Percentiles rank a stretch among this genome's conserved stretches.
Evolutionary conservation across 1,140 invertebrate genomes (phyloP).

Genomic region (Solen grandis): DNA sequence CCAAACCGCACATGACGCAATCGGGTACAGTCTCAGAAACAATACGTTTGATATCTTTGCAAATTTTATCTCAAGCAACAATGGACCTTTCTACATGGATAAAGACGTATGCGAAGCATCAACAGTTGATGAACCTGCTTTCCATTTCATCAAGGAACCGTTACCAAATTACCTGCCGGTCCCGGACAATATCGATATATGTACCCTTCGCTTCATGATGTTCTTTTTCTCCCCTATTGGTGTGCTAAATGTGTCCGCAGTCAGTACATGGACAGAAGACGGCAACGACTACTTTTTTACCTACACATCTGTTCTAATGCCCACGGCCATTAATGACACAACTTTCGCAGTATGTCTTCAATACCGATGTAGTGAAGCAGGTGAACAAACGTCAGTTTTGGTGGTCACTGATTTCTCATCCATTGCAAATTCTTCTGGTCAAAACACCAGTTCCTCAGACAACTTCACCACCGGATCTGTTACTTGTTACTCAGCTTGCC

Average conservation of each 20-base stretch:
- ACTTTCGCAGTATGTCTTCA: constrained; percentile 7
- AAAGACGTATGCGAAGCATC: constrained; percentile 11
- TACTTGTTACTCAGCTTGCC: too few relatives aligned
- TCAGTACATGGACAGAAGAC: constrained; percentile 8
- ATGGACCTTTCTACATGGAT: constrained; percentile 8
- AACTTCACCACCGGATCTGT: too few relatives aligned
- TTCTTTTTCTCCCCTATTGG: neutral
- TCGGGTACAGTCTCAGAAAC: constrained; percentile 1
- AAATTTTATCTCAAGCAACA: neutral
- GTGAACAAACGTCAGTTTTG: constrained; percentile 13
- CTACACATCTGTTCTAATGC: neutral
- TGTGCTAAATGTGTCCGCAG: neutral
- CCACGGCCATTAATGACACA: neutral
- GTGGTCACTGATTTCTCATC: constrained; percentile 7
- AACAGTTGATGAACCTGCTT: neutral
- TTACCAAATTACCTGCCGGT: constrained; percentile 22
- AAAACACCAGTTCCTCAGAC: too few relatives aligned
- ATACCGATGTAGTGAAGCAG: constrained; percentile 14
- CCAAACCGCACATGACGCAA: neutral
- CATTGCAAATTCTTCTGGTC: too few relatives aligned
- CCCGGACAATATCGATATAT: constrained; percentile 5
- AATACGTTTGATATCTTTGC: constrained; percentile 5
- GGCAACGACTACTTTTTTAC: neutral
- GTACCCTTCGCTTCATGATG: constrained; percentile 14
- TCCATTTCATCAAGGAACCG: constrained; percentile 22